Evolutionary conservation across 2,797 vertebrate species (phyloP).

Genomic region (Huso huso): DNA sequence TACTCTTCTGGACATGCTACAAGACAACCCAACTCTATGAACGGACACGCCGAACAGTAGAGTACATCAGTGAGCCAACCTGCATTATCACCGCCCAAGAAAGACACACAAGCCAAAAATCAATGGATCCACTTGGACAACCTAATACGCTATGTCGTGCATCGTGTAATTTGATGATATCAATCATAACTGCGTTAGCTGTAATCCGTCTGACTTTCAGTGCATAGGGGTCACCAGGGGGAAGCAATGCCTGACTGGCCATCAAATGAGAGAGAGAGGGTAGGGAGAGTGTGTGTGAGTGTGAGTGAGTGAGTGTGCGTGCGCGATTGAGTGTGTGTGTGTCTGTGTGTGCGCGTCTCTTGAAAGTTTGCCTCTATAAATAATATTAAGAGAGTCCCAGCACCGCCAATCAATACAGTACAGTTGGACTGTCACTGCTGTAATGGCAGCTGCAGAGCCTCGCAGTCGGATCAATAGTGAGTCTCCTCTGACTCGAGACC

Average conservation of each 20-base stretch:
- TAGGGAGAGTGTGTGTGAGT: slow-evolving; percentile 25
- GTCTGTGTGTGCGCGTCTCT: slow-evolving; percentile 49
- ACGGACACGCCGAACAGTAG: no score
- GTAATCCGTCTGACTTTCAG: slow-evolving; percentile 83
- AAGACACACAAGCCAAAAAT: slow-evolving; percentile 8
- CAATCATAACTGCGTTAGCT: slow-evolving; percentile 89
- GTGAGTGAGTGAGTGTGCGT: slow-evolving; percentile 39
- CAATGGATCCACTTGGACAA: slow-evolving; percentile 57
- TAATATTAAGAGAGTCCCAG: slow-evolving; percentile 69
- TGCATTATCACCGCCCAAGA: no score
- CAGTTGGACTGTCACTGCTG: slow-evolving; percentile 81
- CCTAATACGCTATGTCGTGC: slow-evolving; percentile 48
- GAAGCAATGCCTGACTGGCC: slow-evolving; percentile 80
- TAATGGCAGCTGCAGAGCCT: slow-evolving; percentile 70
- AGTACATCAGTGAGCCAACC: no score
- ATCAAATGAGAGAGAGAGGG: slow-evolving; percentile 70
- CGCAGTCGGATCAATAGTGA: slow-evolving; percentile 73
- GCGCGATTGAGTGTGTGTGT: no score
- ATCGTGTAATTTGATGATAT: slow-evolving; percentile 81
- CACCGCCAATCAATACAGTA: slow-evolving; percentile 71
- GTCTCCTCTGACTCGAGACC: slow-evolving; percentile 55
- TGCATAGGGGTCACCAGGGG: slow-evolving; percentile 76
- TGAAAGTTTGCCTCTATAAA: slow-evolving; percentile 66
- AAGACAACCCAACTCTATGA: no score
- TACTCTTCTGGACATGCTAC: no score